Conservation (phyloP, 2,888 invertebrate species). For the Scaptomyza flava region DNA sequence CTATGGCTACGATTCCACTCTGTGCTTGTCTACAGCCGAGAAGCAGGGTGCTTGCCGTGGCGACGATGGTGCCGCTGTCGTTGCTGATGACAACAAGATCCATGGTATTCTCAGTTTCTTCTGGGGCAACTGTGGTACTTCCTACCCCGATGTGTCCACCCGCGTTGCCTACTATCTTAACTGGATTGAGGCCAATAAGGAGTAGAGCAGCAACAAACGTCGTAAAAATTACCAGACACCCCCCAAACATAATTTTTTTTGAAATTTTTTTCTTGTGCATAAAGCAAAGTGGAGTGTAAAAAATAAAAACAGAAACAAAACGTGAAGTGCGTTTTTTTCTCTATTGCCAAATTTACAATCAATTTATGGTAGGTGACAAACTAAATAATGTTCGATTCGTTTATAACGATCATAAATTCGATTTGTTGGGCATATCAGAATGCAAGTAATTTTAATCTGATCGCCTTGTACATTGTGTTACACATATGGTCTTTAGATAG, state of each 20-base stretch:
- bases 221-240: neutral
- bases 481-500: constrained; percentile 30
- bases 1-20: constrained; percentile 68
- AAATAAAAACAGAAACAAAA: neutral
- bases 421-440: constrained; percentile 14
- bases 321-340: constrained; percentile 18
- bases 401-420: constrained; percentile 35
- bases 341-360: constrained; percentile 13
- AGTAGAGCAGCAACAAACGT: constrained; percentile 11
- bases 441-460: constrained; percentile 7
- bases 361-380: constrained; percentile 18
- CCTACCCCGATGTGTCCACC: constrained; percentile 77
- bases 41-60: constrained; percentile 80
- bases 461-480: constrained; percentile 22
- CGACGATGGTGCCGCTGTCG: constrained; percentile 80
- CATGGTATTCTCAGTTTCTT: constrained; percentile 76
- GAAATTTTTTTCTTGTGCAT: constrained; percentile 62
- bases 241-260: constrained; percentile 22
- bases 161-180: constrained; percentile 67
- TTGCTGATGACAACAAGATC: constrained; percentile 63
- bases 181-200: constrained; percentile 69
- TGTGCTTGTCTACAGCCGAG: constrained; percentile 72
- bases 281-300: constrained; percentile 33
- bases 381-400: constrained; percentile 6
- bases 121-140: constrained; percentile 79